Conservation (phyloP, 2,888 invertebrate species). For the Tiliacea aurago region DNA sequence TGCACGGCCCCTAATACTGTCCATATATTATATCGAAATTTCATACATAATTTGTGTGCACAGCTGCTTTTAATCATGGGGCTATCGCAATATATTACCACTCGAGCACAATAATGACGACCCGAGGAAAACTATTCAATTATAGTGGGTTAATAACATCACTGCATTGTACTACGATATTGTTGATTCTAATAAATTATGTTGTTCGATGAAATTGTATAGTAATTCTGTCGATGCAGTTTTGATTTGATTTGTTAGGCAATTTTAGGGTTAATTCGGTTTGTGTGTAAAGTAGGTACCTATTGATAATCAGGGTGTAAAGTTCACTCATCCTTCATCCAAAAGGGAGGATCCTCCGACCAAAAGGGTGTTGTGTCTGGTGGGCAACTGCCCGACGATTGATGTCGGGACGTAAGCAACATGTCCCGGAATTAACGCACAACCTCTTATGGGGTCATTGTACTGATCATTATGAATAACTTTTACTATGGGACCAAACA, state of each 20-base stretch:
- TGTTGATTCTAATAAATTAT: background rate
- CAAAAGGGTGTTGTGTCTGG: no score
- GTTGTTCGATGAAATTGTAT: constrained; percentile 9
- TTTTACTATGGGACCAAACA: no score
- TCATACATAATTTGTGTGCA: constrained; percentile 42
- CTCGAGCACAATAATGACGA: background rate
- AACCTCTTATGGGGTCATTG: no score
- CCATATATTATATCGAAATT: constrained; percentile 32
- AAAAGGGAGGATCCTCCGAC: no score
- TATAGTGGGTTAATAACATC: background rate
- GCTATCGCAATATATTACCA: constrained; percentile 28
- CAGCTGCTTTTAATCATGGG: constrained; percentile 39
- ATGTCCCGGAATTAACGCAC: no score
- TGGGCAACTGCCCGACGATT: no score
- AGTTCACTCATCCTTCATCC: no score
- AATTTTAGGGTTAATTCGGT: background rate
- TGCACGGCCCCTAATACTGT: no score
- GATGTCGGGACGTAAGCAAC: no score
- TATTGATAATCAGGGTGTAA: no score
- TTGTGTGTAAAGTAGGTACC: background rate
- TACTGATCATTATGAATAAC: no score
- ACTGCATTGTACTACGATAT: background rate
- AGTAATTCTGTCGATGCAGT: background rate
- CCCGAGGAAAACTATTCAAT: constrained; percentile 11
- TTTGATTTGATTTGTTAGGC: constrained; percentile 20